Percentiles rank a stretch among this genome's conserved stretches.
These are phyloP conservation scores for Hirtodrosophila confusa DNA, from an alignment of 2,888 invertebrate species.

Conservation along the genomic window DNA sequence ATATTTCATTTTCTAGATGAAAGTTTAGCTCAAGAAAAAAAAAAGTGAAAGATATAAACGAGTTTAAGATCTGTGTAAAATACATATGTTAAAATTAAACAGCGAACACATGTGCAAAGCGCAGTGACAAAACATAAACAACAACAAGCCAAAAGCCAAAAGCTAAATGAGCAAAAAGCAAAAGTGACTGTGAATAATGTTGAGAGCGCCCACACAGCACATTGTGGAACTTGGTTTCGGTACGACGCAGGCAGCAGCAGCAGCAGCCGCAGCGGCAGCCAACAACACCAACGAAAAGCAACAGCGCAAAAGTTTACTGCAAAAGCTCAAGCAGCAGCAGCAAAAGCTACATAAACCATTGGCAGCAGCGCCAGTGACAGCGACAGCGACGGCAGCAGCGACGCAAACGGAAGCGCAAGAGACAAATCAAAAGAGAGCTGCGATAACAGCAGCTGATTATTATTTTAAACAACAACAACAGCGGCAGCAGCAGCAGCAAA, in stretches of 20 bases:
- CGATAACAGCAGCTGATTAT: slow-evolving; percentile 54
- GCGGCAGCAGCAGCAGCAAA: slow-evolving; percentile 41
- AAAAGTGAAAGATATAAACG: slow-evolving; percentile 38
- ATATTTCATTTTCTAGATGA: slow-evolving; percentile 56
- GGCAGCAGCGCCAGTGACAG: slow-evolving; percentile 7
- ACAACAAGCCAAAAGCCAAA: slow-evolving; percentile 3
- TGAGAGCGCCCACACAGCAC: slow-evolving; percentile 85
- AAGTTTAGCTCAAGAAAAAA: slow-evolving; percentile 41
- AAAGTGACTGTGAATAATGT: slow-evolving; percentile 84
- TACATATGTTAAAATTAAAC: slow-evolving; percentile 40
- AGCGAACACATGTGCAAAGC: slow-evolving; percentile 41
- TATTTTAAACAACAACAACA: slow-evolving; percentile 53
- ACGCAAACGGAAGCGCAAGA: slow-evolving; percentile 43
- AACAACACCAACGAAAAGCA: slow-evolving; percentile 42
- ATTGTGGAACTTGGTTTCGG: slow-evolving; percentile 83
- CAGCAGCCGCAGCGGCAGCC: slow-evolving; percentile 39
- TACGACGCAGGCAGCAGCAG: slow-evolving; percentile 67
- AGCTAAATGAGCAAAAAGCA: slow-evolving; percentile 33
- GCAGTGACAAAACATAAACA: slow-evolving; percentile 34
- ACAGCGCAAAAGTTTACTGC: slow-evolving; percentile 58
- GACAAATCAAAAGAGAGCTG: slow-evolving; percentile 55
- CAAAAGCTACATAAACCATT: slow-evolving; percentile 51
- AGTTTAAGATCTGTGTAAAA: slow-evolving; percentile 44
- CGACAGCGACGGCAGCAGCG: slow-evolving; percentile 33
- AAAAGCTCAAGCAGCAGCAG: slow-evolving; percentile 64